Percentiles rank a stretch among this genome's conserved stretches.
Conservation (phyloP, 2,113 vertebrate genomes). For the Alces alces region DNA sequence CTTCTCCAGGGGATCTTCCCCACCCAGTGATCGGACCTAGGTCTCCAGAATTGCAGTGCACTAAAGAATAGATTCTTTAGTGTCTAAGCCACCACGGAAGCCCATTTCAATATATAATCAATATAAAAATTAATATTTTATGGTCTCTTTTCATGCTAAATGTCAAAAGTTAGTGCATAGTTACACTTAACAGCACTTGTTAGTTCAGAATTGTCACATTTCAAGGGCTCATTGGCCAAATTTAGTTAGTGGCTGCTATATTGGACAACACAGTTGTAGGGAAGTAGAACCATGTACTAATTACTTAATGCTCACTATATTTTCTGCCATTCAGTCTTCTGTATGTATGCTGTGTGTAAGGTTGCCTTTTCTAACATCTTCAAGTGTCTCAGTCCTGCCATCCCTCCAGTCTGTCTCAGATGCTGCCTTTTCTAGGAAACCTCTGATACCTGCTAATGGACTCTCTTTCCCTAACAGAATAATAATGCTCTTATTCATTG, state of each 20-base stretch:
- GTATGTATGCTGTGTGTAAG: background rate
- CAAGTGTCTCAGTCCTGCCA: background rate
- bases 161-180: background rate
- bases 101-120: background rate
- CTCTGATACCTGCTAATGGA: background rate
- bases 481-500: background rate
- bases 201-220: background rate
- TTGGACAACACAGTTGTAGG: background rate
- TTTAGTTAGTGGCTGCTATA: background rate
- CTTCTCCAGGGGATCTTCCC: background rate
- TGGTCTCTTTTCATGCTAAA: background rate
- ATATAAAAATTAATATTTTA: background rate
- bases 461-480: background rate
- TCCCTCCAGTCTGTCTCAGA: background rate
- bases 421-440: background rate
- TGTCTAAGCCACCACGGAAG: background rate
- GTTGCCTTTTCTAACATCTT: background rate
- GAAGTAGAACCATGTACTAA: background rate
- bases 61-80: background rate
- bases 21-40: background rate
- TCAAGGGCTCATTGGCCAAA: background rate
- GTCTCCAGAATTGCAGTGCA: background rate
- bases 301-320: background rate
- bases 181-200: background rate
- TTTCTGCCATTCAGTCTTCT: background rate